phyloP scores from a whole-genome alignment of 2,888 invertebrate species.

The Drosophila rellima region DNA sequence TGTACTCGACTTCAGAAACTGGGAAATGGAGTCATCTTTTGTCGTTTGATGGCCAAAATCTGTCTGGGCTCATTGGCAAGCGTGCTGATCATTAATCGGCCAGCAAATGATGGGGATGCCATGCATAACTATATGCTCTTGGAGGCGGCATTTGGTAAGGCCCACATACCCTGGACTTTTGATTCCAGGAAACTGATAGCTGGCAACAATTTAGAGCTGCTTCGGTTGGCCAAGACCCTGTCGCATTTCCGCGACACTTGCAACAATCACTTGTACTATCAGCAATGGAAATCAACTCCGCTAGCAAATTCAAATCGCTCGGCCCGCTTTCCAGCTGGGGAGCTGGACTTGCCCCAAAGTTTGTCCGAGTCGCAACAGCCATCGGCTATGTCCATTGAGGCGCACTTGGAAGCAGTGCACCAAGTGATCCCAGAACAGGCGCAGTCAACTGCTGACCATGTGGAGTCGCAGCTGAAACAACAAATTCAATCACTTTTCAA shows the following conservation, averaged over 20 bases:
- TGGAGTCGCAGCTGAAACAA: slow-evolving; percentile 4
- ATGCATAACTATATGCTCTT: slow-evolving; percentile 42
- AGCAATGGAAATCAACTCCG: not conserved
- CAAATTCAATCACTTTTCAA: slow-evolving; percentile 10
- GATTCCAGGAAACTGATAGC: slow-evolving; percentile 1
- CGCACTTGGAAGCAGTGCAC: not conserved
- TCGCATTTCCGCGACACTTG: not conserved
- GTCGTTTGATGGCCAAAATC: slow-evolving; percentile 37
- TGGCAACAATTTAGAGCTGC: slow-evolving; percentile 13
- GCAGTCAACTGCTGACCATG: not conserved
- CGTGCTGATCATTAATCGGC: slow-evolving; percentile 34
- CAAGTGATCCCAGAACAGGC: not conserved
- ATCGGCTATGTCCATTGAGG: not conserved
- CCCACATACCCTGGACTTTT: slow-evolving; percentile 19
- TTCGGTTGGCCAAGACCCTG: slow-evolving; percentile 19
- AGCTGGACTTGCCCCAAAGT: not conserved
- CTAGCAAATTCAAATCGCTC: not conserved
- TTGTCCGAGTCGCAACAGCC: not conserved
- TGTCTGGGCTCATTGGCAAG: slow-evolving; percentile 39
- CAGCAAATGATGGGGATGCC: slow-evolving; percentile 25
- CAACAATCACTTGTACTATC: not conserved
- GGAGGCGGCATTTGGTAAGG: slow-evolving; percentile 24
- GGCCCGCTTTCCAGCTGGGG: slow-evolving; percentile 16
- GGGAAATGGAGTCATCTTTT: slow-evolving; percentile 34
- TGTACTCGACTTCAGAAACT: slow-evolving; percentile 21